phyloP scores from a whole-genome alignment of 64 coral and sea anemone genomes.

The Montipora sp. region DNA sequence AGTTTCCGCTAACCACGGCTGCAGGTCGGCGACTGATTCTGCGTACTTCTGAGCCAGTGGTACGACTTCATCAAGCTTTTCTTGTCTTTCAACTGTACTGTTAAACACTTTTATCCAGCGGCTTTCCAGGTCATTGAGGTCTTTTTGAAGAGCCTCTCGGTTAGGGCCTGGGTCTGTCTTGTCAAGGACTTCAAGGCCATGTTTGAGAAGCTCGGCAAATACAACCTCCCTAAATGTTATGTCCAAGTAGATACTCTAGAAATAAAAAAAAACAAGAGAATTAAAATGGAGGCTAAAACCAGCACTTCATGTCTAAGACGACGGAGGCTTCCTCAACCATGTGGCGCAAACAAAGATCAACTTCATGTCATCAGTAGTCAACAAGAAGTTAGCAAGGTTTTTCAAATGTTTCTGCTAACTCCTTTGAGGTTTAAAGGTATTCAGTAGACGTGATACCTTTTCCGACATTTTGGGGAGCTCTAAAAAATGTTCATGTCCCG shows the following conservation, averaged over 20 bases:
- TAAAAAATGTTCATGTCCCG: too few relatives aligned
- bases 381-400: too few relatives aligned
- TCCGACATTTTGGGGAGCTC: too few relatives aligned
- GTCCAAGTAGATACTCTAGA: slow-evolving; percentile 75
- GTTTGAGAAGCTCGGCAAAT: slow-evolving; percentile 85
- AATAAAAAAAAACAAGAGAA: not conserved
- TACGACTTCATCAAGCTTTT: slow-evolving; percentile 84
- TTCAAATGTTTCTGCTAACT: too few relatives aligned
- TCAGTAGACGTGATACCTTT: too few relatives aligned
- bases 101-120: slow-evolving; percentile 78
- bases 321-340: too few relatives aligned
- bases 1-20: slow-evolving; percentile 74
- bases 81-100: slow-evolving; percentile 67
- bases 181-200: slow-evolving; percentile 84
- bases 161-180: slow-evolving; percentile 79
- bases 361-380: too few relatives aligned
- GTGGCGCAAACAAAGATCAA: too few relatives aligned
- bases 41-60: slow-evolving; percentile 86
- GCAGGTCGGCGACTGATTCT: slow-evolving; percentile 63
- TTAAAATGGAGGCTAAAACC: not conserved
- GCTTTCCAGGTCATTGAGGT: slow-evolving; percentile 64
- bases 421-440: too few relatives aligned
- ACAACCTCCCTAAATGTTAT: slow-evolving; percentile 81
- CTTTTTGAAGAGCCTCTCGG: slow-evolving; percentile 66
- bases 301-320: not conserved